Conservation (phyloP, 1,140 invertebrate species). For the Brachionus koreanus region DNA sequence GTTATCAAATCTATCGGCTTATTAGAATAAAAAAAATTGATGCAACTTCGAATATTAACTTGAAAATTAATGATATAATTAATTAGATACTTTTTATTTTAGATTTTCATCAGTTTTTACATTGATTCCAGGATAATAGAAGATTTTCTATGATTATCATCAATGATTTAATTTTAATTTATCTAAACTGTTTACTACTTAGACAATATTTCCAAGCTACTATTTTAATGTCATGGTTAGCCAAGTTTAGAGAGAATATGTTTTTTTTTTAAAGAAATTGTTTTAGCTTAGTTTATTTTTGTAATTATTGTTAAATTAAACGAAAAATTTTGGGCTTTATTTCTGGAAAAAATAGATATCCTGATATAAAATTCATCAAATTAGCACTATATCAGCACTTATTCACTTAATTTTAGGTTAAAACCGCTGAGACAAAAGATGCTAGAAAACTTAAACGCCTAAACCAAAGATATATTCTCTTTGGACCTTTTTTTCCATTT, state of each 20-base stretch:
- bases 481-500: background rate
- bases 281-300: background rate
- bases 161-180: background rate
- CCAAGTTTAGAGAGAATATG: background rate
- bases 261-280: background rate
- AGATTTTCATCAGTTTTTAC: background rate
- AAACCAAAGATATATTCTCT: background rate
- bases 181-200: background rate
- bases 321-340: background rate
- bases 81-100: constrained; percentile 11
- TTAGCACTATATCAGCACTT: background rate
- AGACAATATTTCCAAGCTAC: background rate
- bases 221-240: background rate
- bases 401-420: background rate
- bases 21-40: background rate
- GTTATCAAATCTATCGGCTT: background rate
- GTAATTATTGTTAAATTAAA: background rate
- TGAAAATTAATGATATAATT: background rate
- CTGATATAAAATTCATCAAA: background rate
- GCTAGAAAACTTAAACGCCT: background rate
- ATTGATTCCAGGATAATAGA: background rate
- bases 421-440: background rate
- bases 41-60: background rate
- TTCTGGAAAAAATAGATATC: background rate
- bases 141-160: background rate